Percentiles rank a stretch among this genome's conserved stretches.
Evolutionary conservation across 2,797 vertebrate genomes (phyloP).

Genomic region (Scolopax bukidnonensis): DNA sequence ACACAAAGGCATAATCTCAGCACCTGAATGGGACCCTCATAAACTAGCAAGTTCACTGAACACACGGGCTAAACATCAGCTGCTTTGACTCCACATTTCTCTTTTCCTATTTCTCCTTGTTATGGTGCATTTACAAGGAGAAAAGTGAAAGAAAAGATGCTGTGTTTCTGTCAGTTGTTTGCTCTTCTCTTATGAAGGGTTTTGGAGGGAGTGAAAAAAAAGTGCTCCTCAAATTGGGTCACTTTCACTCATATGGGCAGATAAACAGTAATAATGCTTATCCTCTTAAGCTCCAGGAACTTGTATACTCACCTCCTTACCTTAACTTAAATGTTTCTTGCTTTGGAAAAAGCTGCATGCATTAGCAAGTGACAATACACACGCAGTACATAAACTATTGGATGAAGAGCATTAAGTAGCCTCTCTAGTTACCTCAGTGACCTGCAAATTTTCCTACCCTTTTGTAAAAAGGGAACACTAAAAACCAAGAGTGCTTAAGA

Average conservation of each 20-base stretch:
- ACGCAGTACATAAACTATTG: neutral
- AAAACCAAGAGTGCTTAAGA: neutral
- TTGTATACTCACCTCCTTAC: neutral
- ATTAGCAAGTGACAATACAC: neutral
- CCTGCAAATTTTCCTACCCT: neutral
- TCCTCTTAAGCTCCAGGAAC: neutral
- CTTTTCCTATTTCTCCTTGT: neutral
- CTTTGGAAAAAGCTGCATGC: neutral
- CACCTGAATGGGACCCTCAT: neutral
- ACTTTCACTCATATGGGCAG: neutral
- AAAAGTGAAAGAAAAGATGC: neutral
- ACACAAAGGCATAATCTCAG: neutral
- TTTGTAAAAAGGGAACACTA: neutral
- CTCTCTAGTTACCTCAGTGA: neutral
- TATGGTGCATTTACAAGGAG: neutral
- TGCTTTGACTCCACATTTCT: neutral
- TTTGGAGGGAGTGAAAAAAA: neutral
- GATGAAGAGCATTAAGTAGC: neutral
- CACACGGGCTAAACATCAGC: rapidly evolving
- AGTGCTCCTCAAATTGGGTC: neutral
- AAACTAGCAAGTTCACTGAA: neutral
- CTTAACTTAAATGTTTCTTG: neutral
- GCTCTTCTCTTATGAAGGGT: neutral
- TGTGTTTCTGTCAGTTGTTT: neutral
- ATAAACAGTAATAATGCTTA: neutral